A percentile compares a stretch with the other conserved stretches of the same genome.
phyloP scores from a whole-genome alignment of 2,113 vertebrate species.

The Peromyscus maniculatus region DNA sequence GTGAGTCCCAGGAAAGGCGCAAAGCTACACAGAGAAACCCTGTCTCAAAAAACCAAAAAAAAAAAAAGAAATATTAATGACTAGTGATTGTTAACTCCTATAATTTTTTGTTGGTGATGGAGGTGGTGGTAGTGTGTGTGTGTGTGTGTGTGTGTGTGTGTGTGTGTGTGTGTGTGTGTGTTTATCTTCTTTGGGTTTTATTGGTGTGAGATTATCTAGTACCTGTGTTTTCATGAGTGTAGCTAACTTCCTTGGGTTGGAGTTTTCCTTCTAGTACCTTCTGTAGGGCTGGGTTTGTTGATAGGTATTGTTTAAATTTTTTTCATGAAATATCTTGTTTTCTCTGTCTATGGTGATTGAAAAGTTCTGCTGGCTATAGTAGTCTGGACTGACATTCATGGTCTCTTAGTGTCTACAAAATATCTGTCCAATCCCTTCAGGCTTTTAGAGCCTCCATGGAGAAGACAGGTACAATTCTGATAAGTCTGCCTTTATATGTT shows the following conservation, averaged over 20 bases:
- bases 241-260: neutral
- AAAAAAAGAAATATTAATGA: too few species aligned
- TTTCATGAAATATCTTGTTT: neutral
- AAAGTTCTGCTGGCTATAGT: neutral
- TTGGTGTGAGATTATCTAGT: neutral
- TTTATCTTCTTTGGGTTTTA: neutral
- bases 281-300: neutral
- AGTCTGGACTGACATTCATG: neutral
- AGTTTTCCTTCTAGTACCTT: neutral
- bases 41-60: too few species aligned
- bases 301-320: neutral
- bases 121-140: neutral
- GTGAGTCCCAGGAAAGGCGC: too few species aligned
- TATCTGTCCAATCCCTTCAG: rapidly evolving
- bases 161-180: too few species aligned
- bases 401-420: neutral
- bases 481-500: neutral
- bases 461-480: neutral
- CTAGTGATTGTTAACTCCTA: too few species aligned
- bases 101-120: too few species aligned
- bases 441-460: neutral
- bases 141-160: too few species aligned
- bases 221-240: neutral
- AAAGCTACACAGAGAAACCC: too few species aligned
- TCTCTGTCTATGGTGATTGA: neutral